Conservation (phyloP, 2,888 invertebrate genomes). For the Drosophila neonasuta region DNA sequence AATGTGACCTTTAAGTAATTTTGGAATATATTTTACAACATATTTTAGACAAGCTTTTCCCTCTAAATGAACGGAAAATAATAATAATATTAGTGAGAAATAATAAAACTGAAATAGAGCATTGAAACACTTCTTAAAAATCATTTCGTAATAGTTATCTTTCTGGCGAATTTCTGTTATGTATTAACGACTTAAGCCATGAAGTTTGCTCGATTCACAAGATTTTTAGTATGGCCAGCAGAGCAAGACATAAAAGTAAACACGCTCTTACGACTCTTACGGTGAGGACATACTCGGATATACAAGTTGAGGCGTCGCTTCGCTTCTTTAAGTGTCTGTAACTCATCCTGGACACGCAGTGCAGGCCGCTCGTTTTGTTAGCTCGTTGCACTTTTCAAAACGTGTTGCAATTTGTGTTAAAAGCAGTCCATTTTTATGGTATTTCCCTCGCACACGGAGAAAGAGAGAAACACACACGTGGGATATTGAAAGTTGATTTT, state of each 20-base stretch:
- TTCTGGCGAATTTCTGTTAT: background rate
- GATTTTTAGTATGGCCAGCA: conserved; percentile 42
- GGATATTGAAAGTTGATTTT: conserved; percentile 72
- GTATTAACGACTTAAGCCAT: conserved; percentile 32
- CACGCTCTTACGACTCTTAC: conserved; percentile 29
- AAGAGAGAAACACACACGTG: conserved; percentile 12
- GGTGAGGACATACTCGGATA: conserved; percentile 5
- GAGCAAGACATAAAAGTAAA: conserved; percentile 46
- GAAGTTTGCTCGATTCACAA: conserved; percentile 34
- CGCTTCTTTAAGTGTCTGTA: conserved; percentile 34
- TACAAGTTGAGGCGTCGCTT: conserved; percentile 8
- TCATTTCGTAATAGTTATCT: background rate
- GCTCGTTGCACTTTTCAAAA: conserved; percentile 60
- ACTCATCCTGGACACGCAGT: conserved; percentile 50
- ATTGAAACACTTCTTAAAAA: background rate
- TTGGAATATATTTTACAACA: too few species aligned
- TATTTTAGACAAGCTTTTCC: too few species aligned
- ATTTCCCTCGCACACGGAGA: conserved; percentile 17
- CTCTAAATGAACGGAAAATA: too few species aligned
- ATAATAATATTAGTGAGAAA: too few species aligned
- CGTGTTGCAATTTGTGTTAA: conserved; percentile 72
- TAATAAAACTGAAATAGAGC: too few species aligned
- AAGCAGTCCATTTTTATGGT: conserved; percentile 58
- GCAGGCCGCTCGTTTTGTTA: conserved; percentile 53
- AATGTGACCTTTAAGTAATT: too few species aligned